These are phyloP conservation scores for Macrosteles quadrilineatus DNA, from an alignment of 1,140 invertebrate species.

Conservation along the genomic window DNA sequence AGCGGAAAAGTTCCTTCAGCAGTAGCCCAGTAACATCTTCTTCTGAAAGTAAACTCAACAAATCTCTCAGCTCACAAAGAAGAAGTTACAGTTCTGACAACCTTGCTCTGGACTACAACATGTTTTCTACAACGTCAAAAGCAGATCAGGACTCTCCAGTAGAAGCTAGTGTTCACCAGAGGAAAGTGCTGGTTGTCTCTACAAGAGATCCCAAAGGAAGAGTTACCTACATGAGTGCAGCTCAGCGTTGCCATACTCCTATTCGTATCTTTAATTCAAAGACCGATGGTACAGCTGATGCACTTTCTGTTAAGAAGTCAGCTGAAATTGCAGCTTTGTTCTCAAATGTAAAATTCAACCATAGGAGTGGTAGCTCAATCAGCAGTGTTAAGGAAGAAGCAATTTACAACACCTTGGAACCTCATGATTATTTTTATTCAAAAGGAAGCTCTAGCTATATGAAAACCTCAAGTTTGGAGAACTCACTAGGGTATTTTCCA, in stretches of 20 bases:
- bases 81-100: constrained; percentile 58
- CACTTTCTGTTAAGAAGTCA: constrained; percentile 81
- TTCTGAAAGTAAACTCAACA: constrained; percentile 14
- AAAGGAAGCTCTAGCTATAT: constrained; percentile 27
- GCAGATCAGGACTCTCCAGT: neutral
- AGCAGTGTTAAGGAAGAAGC: constrained; percentile 37
- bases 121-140: constrained; percentile 50
- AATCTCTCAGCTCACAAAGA: constrained; percentile 22
- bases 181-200: constrained; percentile 58
- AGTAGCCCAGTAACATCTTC: constrained; percentile 18
- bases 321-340: constrained; percentile 86
- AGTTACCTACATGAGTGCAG: constrained; percentile 45
- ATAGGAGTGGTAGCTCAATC: constrained; percentile 43
- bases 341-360: constrained; percentile 61
- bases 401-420: constrained; percentile 45
- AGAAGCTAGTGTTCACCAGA: constrained; percentile 39
- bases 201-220: constrained; percentile 57
- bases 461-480: constrained; percentile 44
- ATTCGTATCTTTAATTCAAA: constrained; percentile 52
- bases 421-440: constrained; percentile 34
- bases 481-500: constrained; percentile 52
- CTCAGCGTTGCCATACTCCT: constrained; percentile 20
- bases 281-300: constrained; percentile 55
- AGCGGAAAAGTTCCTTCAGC: neutral
- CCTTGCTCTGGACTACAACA: constrained; percentile 69